Base-by-base conservation (phyloP, 2,113 vertebrate species). In the Brienomyrus brachyistius region DNA sequence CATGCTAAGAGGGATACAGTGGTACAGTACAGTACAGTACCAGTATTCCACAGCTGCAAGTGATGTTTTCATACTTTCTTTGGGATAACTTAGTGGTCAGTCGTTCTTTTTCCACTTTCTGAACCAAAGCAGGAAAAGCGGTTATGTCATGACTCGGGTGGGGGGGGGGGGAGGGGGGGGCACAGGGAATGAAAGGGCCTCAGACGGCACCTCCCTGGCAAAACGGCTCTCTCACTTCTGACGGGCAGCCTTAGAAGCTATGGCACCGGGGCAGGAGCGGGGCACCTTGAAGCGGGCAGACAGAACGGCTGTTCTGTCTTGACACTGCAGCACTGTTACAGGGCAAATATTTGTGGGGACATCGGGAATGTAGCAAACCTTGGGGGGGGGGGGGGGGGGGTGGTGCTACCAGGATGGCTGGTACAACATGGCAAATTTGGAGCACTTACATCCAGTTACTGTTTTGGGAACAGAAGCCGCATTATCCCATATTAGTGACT, bases 271-370 rank as follows among this genome's bases (percentile, higher is more conserved):
- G 43, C 56, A 17, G 74, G 27, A 45, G 43, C 52, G 48, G 66
- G 47, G 54, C 47, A 13, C 70, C 62, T 89, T n/a, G 45, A 40
- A 59, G 19, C 51, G 35, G 54, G 52, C 89, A 77, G 77, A 88
- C 89, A 88, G 90, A 54, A 66, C 48, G 27, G 80, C 70, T 52
- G 80, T 70, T 91, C 51, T 86, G 70, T 56, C 47, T 43, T 43
- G 23, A 91, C 86, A 91, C 90, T 91, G 86, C 62, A 15, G 56
- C 77, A 85, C 87, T 90, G 90, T 91, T 91, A 43, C 23, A 70
- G 56, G 54, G 77, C 45, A 88, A 88, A 91, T 89, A 62, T 91
- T 91, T 88, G 88, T 88, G 89, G 85, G 85, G 88, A 84, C 48
- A 74, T 47, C 1, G 31, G 89, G 89, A 88, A 88, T 88, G 74